These are phyloP conservation scores for Xylocampa areola DNA, from an alignment of 2,888 invertebrate species.

Conservation along the genomic window DNA sequence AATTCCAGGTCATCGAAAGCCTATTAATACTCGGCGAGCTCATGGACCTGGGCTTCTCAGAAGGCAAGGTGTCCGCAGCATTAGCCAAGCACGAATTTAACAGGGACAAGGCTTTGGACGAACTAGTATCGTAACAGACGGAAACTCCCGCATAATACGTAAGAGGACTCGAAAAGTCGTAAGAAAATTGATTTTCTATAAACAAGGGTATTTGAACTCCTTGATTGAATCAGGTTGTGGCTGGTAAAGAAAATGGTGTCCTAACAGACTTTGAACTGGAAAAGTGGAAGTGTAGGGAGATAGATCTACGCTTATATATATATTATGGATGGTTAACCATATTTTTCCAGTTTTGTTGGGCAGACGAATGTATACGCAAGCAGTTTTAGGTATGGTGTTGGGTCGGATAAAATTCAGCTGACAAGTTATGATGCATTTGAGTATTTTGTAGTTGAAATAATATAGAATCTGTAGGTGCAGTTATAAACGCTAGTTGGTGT, in stretches of 20 bases:
- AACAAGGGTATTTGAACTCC: conserved; percentile 15
- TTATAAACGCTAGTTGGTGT: conserved; percentile 31
- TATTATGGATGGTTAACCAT: not conserved
- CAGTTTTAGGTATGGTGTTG: conserved; percentile 1
- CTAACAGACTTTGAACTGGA: conserved; percentile 2
- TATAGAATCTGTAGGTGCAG: conserved; percentile 38
- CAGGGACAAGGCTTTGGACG: conserved; percentile 95
- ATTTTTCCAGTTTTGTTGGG: conserved; percentile 2
- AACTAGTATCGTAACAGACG: conserved; percentile 92
- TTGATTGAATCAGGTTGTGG: conserved; percentile 15
- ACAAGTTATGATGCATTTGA: conserved; percentile 32
- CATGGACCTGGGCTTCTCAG: conserved; percentile 95
- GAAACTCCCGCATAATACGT: conserved; percentile 24
- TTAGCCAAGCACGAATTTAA: conserved; percentile 94
- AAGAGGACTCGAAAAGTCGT: conserved; percentile 37
- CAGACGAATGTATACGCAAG: conserved; percentile 12
- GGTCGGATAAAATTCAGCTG: not conserved
- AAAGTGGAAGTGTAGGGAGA: not conserved
- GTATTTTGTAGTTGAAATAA: conserved; percentile 38
- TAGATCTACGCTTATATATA: not conserved
- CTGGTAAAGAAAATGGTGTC: conserved; percentile 25
- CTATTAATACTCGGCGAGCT: conserved; percentile 94
- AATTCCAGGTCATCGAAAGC: conserved; percentile 94
- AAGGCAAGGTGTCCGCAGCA: conserved; percentile 93
- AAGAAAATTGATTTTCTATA: conserved; percentile 33